Conservation (phyloP, 2,888 invertebrate species). For the Polymixis lichenea region DNA sequence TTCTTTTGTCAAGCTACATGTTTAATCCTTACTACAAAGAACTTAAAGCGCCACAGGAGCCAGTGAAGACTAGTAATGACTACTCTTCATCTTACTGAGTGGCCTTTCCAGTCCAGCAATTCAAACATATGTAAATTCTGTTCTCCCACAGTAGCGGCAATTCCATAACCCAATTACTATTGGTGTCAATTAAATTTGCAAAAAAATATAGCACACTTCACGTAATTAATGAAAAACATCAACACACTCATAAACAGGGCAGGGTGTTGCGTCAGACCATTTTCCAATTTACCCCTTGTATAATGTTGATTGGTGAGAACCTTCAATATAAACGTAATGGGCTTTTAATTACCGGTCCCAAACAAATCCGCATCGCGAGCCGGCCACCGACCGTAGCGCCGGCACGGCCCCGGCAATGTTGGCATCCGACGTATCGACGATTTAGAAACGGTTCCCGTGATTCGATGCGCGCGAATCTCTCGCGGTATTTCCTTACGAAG, state of each 20-base stretch:
- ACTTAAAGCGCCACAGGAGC: slow-evolving; percentile 12
- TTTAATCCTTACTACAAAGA: slow-evolving; percentile 12
- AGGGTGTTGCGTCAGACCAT: slow-evolving; percentile 43
- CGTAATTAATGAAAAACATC: slow-evolving; percentile 41
- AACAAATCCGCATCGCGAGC: slow-evolving; percentile 67
- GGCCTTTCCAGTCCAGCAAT: background rate
- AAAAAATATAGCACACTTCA: slow-evolving; percentile 22
- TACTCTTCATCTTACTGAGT: background rate
- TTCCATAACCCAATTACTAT: slow-evolving; percentile 7
- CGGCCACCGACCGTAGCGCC: slow-evolving; percentile 26
- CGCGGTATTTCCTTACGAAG: slow-evolving; percentile 79
- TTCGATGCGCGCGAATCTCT: slow-evolving; percentile 67
- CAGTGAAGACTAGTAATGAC: background rate
- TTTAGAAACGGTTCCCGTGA: slow-evolving; percentile 70
- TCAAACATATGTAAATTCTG: background rate
- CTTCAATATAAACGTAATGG: slow-evolving; percentile 66
- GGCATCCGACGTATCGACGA: slow-evolving; percentile 68
- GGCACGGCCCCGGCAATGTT: slow-evolving; percentile 55
- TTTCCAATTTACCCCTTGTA: slow-evolving; percentile 61
- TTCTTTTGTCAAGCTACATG: slow-evolving; percentile 22
- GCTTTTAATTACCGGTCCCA: slow-evolving; percentile 72
- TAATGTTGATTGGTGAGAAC: slow-evolving; percentile 64
- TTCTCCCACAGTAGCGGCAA: background rate
- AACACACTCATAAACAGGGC: slow-evolving; percentile 35
- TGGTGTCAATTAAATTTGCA: slow-evolving; percentile 17